These are phyloP conservation scores for Eremophila alpestris DNA, from an alignment of 2,797 vertebrate genomes.

Conservation along the genomic window DNA sequence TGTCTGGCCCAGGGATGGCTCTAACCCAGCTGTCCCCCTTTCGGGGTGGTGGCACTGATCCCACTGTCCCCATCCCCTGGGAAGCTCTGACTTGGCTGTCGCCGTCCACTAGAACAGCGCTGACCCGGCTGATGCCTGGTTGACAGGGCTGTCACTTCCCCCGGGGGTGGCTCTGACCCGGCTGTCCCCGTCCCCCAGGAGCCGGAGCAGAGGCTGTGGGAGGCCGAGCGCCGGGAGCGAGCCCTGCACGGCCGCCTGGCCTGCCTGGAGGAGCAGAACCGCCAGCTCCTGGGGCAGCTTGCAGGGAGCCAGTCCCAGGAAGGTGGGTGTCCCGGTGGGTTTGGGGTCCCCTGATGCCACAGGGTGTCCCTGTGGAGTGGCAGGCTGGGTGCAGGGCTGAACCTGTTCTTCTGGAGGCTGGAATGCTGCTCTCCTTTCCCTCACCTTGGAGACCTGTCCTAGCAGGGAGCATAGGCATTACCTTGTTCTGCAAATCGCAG, in stretches of 20 bases:
- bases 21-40: background rate
- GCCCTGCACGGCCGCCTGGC: conserved; percentile 77
- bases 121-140: background rate
- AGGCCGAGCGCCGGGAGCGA: conserved; percentile 77
- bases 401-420: background rate
- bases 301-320: conserved; percentile 82
- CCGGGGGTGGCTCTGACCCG: background rate
- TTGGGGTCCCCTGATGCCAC: background rate
- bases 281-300: conserved; percentile 79
- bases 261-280: conserved; percentile 82
- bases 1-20: background rate
- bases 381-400: background rate
- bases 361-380: accelerated
- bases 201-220: conserved; percentile 79
- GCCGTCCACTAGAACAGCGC: accelerated
- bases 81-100: background rate
- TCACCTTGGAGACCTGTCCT: background rate
- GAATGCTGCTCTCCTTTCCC: background rate
- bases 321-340: conserved; percentile 67
- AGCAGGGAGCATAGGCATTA: accelerated
- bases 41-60: background rate
- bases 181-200: conserved; percentile 70
- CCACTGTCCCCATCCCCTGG: background rate
- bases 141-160: too few relatives aligned
- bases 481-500: background rate